These are phyloP conservation scores for Excalfactoria chinensis DNA, from an alignment of 2,113 vertebrate genomes.

Conservation along the genomic window DNA sequence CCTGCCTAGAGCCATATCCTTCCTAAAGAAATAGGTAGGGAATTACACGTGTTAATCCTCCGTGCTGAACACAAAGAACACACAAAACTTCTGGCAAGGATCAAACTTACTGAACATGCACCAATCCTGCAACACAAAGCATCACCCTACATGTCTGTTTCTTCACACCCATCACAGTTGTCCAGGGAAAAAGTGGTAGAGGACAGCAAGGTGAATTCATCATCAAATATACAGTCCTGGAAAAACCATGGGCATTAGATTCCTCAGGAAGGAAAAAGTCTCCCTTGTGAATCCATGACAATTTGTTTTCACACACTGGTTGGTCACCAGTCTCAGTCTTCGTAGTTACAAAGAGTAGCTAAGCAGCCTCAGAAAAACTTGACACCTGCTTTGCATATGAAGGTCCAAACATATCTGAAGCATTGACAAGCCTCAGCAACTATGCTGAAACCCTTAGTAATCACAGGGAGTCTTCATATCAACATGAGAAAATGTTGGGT, in stretches of 20 bases:
- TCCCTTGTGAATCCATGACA: neutral
- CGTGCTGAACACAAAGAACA: neutral
- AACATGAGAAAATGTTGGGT: neutral
- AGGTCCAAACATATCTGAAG: neutral
- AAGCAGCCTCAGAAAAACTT: neutral
- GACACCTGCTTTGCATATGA: neutral
- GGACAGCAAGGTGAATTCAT: neutral
- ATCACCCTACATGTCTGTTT: neutral
- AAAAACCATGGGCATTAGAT: neutral
- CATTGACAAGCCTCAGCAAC: neutral
- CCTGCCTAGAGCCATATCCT: accelerated
- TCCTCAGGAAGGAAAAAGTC: no score
- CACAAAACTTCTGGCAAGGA: neutral
- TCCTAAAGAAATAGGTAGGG: accelerated
- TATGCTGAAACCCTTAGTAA: neutral
- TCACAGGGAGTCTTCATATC: neutral
- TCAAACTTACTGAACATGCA: neutral
- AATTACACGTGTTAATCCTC: neutral
- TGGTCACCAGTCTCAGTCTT: neutral
- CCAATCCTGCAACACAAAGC: neutral
- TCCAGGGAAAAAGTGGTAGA: neutral
- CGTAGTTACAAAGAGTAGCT: neutral
- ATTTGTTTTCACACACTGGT: neutral
- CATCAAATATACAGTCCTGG: neutral
- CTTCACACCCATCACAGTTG: neutral